These are phyloP conservation scores for Ceramica pisi DNA, from an alignment of 2,888 invertebrate species.

Conservation along the genomic window DNA sequence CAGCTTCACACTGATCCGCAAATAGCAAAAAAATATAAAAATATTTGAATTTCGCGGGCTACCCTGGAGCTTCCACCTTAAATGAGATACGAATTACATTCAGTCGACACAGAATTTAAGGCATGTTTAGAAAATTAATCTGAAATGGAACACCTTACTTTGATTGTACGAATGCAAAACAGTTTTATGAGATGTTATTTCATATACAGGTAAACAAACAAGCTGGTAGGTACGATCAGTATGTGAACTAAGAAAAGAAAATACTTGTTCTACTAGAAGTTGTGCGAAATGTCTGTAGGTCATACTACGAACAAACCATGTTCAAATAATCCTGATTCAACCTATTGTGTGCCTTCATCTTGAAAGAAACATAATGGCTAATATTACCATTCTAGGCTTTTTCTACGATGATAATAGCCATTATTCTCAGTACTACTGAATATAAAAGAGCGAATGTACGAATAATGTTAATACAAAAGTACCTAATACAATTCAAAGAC, in stretches of 20 bases:
- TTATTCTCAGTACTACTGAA: conserved; percentile 43
- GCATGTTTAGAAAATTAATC: no score
- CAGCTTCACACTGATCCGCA: no score
- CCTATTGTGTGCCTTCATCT: conserved; percentile 20
- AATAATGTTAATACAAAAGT: conserved; percentile 53
- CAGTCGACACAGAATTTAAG: no score
- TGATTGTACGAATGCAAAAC: background rate
- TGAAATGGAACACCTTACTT: background rate
- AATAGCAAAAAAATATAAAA: no score
- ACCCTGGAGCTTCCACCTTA: no score
- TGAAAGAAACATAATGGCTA: conserved; percentile 22
- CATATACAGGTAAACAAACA: background rate
- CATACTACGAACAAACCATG: background rate
- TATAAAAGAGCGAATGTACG: conserved; percentile 51
- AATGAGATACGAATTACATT: background rate
- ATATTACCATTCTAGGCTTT: conserved; percentile 48
- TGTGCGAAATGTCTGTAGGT: background rate
- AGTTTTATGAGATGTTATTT: background rate
- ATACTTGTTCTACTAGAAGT: background rate
- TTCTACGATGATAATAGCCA: conserved; percentile 44
- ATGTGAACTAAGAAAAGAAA: background rate
- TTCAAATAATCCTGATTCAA: conserved; percentile 12
- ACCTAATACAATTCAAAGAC: conserved; percentile 54
- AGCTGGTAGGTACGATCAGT: background rate
- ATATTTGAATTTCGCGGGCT: no score